These are phyloP conservation scores for Proales similis DNA, from an alignment of 1,140 invertebrate species.

Conservation along the genomic window DNA sequence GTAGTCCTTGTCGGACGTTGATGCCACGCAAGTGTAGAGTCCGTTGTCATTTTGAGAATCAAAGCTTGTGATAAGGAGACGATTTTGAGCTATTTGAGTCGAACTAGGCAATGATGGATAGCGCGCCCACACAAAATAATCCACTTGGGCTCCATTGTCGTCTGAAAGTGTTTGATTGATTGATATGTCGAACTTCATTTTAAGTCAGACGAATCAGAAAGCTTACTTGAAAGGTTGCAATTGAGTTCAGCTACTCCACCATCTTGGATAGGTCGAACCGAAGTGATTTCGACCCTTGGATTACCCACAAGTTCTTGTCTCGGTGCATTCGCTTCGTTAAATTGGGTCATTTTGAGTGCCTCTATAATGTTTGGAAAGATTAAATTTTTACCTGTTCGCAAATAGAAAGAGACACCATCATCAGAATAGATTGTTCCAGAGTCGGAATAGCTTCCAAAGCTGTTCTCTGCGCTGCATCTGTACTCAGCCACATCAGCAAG, in stretches of 20 bases:
- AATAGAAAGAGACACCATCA: slow-evolving; percentile 7
- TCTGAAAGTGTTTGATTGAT: no score
- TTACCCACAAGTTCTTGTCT: not conserved
- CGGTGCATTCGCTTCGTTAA: not conserved
- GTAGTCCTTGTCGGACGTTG: slow-evolving; percentile 5
- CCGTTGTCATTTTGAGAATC: slow-evolving; percentile 20
- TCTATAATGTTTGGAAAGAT: not conserved
- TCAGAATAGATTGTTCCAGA: not conserved
- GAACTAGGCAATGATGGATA: slow-evolving; percentile 21
- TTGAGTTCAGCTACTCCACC: slow-evolving; percentile 11
- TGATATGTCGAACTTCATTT: no score
- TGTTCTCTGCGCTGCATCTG: slow-evolving; percentile 21
- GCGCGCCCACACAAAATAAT: slow-evolving; percentile 6
- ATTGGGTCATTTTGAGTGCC: not conserved
- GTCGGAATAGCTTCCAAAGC: slow-evolving; percentile 10
- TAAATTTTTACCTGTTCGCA: slow-evolving; percentile 10
- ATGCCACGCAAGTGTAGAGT: slow-evolving; percentile 27
- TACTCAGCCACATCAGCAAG: not conserved
- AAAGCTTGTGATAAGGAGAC: slow-evolving; percentile 11
- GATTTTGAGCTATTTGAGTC: slow-evolving; percentile 25
- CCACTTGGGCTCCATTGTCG: slow-evolving; percentile 10
- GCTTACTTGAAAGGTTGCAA: no score
- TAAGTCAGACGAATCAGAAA: no score
- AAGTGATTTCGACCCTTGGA: not conserved
- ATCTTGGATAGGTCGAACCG: slow-evolving; percentile 7